Evolutionary conservation across 2,888 invertebrate genomes (phyloP), one percentile per base, ranked within the genome.

Genomic region (Euzophera pinguis): DNA sequence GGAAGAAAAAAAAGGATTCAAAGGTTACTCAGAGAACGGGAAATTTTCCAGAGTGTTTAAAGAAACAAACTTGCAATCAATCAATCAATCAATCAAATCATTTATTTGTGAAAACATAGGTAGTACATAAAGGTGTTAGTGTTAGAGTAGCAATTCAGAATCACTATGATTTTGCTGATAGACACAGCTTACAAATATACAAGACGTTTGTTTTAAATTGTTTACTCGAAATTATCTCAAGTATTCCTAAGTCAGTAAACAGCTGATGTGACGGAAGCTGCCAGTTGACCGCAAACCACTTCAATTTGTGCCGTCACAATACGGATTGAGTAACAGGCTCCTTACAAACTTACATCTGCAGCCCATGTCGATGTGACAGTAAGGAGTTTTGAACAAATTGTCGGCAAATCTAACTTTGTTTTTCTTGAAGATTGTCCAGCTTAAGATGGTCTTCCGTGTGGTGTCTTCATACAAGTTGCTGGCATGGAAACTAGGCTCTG

Each of bases 211-310:
- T 22, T 22, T 22, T 22, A 22, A 22, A 22, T 22, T 22, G 5
- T 22, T 52, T 50, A 53, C 9, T 37, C 22, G 51, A 51, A 54
- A 55, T 59, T 51, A 53, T 55, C 54, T 53, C 52, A 38, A 38
- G 13, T 14, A 38, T 38, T 14, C 38, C 13, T 14, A 13, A 14
- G 14, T 39, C 16, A 39, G 61, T 68, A 72, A 83, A 82, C 86
- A 85, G 84, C 83, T 84, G 84, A 81, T 61, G 65, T 69, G 75
- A 73, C 89, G 89, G 89, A 89, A 88, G 76, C 81, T 73, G 74
- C 84, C 83, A 79, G 86, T 88, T 89, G 85, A 86, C 86, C 85
- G 82, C 87, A 81, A 85, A 88, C 86, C 88, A 87, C 86, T 87
- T 83, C 85, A 85, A 82, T 81, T 85, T 83, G 85, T 86, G 85